Base-by-base conservation (phyloP, 2,888 invertebrate genomes). In the Hypomecis atomaria region DNA sequence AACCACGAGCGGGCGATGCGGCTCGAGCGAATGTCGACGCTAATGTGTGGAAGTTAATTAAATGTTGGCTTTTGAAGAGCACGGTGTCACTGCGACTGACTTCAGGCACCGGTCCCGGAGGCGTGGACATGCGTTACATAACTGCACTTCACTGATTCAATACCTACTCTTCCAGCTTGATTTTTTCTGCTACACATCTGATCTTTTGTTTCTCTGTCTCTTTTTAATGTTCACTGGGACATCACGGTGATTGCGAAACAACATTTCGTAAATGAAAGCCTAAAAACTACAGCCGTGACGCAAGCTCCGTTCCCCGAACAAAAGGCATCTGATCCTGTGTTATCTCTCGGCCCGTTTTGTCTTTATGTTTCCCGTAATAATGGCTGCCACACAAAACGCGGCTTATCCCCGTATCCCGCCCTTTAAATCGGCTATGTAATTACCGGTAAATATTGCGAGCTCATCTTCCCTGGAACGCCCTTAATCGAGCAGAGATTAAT, bases 101-200 rank as follows among this genome's bases (percentile, higher is more conserved):
- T 82, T 79, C 77, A 78, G 79, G 79, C 81, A 78, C 80, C 71
- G 71, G 71, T 67, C 65, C 72, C 58, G 66, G 73, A 78, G 82
- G 81, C 78, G 85, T 83, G 84, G 84, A 80, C 77, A 59, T 56
- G 75, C 73, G 74, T 73, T 72, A 80, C 76, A 78, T 76, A 75
- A 71, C 70, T 80, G 82, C 85, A 87, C 85, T 77, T 78, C 76
- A 79, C 74, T 75, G 77, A 78, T 72, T 79, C 81, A 79, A n/a
- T 78, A 57, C 70, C 64, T 65, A 69, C 57, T 69, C 59, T 74
- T 71, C 69, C 70, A 44, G 8, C 42, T 45, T 45, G 1, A 47
- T 11, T 44, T 13, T 36, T 50, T 44, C 42, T 34, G 13, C 0
- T n/a, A 59, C 11, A 45, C 23, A 69, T 71, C 71, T 23, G 23